Evolutionary conservation across 2,888 invertebrate genomes (phyloP), one percentile per base, ranked within the genome.

Genomic region (Eupithecia tripunctaria): DNA sequence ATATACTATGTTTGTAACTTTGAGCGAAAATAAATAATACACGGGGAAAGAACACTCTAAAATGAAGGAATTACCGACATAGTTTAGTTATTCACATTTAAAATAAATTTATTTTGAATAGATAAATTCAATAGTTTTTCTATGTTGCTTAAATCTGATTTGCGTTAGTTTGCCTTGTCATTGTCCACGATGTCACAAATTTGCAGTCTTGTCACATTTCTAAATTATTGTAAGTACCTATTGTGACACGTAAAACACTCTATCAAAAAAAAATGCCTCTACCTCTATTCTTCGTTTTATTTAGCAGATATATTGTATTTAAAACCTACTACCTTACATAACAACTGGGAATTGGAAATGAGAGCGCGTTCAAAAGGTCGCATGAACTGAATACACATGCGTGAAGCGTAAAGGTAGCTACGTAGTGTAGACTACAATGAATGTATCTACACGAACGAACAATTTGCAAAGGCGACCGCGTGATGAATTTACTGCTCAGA

Each of bases 371-470:
- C 47, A 51, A 51, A 21, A 51, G 47, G 21, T 51, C 47, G 47
- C 47, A 21, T 51, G 47, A 51, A 51, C 21, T n/a, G 47, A 8
- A n/a, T 38, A 43, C 43, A 68, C 62, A 47, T 68, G 43, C 47
- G 47, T 51, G 21, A 51, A 51, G 10, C 47, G 7, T 18, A n/a
- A 43, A 43, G 43, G 43, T 43, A 7, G 18, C 18, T 1, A 47
- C 47, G 8, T 2, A 47, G 10, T 8, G 47, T n/a, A 2, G 47
- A 21, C 47, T 47, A n/a, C 47, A 51, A 21, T 51, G 21, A 51
- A 21, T 51, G 47, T 51, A 56, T 1, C 4, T 12, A 21, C 21
- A 56, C 14, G 56, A 56, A 56, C 25, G 14, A 18, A 56, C 56
- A 14, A 56, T 14, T 56, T 25, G 14, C 6, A 12, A 21, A 56